phyloP scores from a whole-genome alignment of 2,113 vertebrate species.

The Pteruthius melanotis region DNA sequence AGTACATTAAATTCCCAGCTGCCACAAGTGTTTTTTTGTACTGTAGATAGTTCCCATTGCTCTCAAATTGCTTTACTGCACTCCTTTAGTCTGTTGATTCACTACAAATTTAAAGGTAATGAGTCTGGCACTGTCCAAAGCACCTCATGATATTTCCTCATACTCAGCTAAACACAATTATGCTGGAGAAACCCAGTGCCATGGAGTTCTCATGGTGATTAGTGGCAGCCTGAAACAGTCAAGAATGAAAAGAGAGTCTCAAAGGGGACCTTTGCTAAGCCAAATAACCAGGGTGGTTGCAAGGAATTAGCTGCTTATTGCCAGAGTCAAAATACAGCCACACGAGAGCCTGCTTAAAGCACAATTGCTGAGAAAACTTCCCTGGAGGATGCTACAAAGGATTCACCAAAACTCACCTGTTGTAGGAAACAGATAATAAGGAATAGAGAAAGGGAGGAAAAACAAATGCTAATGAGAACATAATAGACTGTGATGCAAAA shows the following conservation, averaged over 20 bases:
- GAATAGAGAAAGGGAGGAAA: not conserved
- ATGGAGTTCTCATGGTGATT: not conserved
- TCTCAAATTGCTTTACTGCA: not conserved
- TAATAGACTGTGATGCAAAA: not conserved
- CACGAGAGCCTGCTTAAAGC: not conserved
- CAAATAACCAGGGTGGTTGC: not conserved
- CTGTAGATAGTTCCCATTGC: not conserved
- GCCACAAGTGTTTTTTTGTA: not conserved
- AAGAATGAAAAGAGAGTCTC: not conserved
- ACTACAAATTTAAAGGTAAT: slow-evolving; percentile 10
- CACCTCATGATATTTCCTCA: not conserved
- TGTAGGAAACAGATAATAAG: not conserved
- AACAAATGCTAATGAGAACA: not conserved
- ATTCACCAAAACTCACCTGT: not conserved
- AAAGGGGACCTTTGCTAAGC: not conserved
- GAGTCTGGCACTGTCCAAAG: not conserved
- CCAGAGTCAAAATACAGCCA: not conserved
- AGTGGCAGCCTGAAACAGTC: not conserved
- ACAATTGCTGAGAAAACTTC: not conserved
- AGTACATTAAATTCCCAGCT: not conserved
- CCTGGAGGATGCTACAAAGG: not conserved
- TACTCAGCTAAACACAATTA: not conserved
- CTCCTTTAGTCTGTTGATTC: not conserved
- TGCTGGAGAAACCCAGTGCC: not conserved
- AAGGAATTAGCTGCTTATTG: not conserved